A percentile compares a stretch with the other conserved stretches of the same genome.
phyloP scores from a whole-genome alignment of 2,888 invertebrate species.

The Sesia bembeciformis region DNA sequence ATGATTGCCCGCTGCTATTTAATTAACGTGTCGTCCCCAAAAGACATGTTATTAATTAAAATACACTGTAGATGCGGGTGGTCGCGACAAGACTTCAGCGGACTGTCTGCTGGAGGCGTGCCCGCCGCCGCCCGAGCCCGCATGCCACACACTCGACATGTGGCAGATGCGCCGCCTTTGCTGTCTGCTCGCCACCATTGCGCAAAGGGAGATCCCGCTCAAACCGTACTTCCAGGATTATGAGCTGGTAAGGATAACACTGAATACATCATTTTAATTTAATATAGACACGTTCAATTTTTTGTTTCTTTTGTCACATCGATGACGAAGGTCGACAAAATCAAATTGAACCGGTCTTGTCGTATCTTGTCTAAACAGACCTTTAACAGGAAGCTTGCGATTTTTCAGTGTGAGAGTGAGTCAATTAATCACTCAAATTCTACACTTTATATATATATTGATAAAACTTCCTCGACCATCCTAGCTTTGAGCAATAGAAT shows the following conservation, averaged over 20 bases:
- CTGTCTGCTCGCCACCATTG: slow-evolving; percentile 83
- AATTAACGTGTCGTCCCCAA: neutral
- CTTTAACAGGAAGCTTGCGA: too few relatives aligned
- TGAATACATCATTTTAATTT: neutral
- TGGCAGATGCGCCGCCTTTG: slow-evolving; percentile 80
- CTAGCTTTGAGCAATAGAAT: too few relatives aligned
- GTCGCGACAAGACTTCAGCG: slow-evolving; percentile 42
- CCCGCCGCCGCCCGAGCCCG: slow-evolving; percentile 79
- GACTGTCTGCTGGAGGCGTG: slow-evolving; percentile 63
- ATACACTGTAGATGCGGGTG: slow-evolving; percentile 30
- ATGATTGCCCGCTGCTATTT: too few relatives aligned
- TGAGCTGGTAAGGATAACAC: slow-evolving; percentile 66
- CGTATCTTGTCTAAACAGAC: too few relatives aligned
- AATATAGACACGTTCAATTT: too few relatives aligned
- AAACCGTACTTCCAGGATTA: slow-evolving; percentile 85
- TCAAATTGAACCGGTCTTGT: too few relatives aligned
- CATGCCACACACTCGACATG: slow-evolving; percentile 77
- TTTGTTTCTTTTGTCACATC: too few relatives aligned
- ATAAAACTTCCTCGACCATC: too few relatives aligned
- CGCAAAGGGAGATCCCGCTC: slow-evolving; percentile 77
- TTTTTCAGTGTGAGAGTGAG: too few relatives aligned
- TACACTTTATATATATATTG: too few relatives aligned
- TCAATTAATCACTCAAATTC: too few relatives aligned
- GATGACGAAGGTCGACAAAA: too few relatives aligned
- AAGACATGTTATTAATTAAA: neutral